These are phyloP conservation scores for Amorpha juglandis DNA, from an alignment of 2,888 invertebrate genomes.

Conservation along the genomic window DNA sequence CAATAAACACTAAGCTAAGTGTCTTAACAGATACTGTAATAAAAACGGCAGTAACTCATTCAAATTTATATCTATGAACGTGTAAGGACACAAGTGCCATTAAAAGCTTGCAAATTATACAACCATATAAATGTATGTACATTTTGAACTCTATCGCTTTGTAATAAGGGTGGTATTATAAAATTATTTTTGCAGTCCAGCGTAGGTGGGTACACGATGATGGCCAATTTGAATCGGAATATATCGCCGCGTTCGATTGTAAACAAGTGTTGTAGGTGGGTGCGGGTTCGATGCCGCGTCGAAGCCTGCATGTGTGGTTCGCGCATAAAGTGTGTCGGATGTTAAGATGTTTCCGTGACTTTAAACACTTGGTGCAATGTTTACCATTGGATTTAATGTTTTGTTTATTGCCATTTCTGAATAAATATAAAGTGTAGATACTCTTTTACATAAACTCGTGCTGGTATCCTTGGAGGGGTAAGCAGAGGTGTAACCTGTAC, in stretches of 20 bases:
- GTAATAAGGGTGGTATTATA: constrained; percentile 46
- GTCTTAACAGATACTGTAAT: constrained; percentile 27
- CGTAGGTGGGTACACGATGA: constrained; percentile 77
- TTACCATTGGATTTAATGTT: constrained; percentile 19
- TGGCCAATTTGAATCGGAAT: constrained; percentile 77
- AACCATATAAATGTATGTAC: constrained; percentile 36
- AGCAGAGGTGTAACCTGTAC: no score
- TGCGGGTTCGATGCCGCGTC: constrained; percentile 64
- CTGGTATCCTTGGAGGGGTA: no score
- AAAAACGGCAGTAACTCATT: constrained; percentile 48
- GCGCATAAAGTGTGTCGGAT: constrained; percentile 30
- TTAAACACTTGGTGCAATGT: constrained; percentile 36
- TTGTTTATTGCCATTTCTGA: not conserved
- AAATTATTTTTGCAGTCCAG: constrained; percentile 37
- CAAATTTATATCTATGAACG: constrained; percentile 51
- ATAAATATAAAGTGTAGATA: no score
- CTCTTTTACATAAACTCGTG: no score
- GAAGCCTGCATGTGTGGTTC: constrained; percentile 64
- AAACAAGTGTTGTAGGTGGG: constrained; percentile 57
- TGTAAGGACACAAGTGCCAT: constrained; percentile 61
- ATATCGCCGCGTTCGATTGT: constrained; percentile 54
- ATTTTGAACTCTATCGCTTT: constrained; percentile 30
- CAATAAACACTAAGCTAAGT: constrained; percentile 12
- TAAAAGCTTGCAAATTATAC: constrained; percentile 73
- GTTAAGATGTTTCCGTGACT: constrained; percentile 23